A percentile compares a stretch with the other conserved stretches of the same genome.
Conservation (phyloP, 2,888 invertebrate genomes). For the Drosophila paracracens region DNA sequence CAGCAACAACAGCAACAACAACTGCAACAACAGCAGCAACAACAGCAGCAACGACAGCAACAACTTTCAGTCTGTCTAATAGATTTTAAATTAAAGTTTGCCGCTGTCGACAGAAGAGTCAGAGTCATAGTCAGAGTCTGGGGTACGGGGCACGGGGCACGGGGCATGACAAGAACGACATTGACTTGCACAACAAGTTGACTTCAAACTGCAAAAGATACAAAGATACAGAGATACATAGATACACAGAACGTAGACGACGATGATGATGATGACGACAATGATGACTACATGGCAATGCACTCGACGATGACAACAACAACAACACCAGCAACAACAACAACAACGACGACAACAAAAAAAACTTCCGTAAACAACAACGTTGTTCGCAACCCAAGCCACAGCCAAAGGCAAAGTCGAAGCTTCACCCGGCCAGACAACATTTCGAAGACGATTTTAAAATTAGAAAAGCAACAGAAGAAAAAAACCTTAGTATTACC, state of each 20-base stretch:
- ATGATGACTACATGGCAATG: constrained; percentile 74
- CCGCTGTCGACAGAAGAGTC: constrained; percentile 57
- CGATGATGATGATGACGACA: constrained; percentile 36
- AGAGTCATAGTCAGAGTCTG: not conserved
- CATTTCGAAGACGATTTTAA: constrained; percentile 76
- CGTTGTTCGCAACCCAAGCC: constrained; percentile 25
- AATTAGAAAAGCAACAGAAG: constrained; percentile 71
- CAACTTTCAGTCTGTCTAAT: constrained; percentile 65
- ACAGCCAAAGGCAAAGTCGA: constrained; percentile 51
- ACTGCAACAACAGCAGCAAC: not conserved
- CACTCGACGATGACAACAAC: constrained; percentile 62
- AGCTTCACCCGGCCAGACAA: constrained; percentile 60
- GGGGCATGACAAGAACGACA: constrained; percentile 48
- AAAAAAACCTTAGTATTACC: constrained; percentile 36
- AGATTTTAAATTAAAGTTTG: constrained; percentile 77
- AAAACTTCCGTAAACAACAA: constrained; percentile 79
- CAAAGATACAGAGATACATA: constrained; percentile 40
- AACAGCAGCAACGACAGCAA: constrained; percentile 10
- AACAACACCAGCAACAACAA: constrained; percentile 10
- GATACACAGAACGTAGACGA: constrained; percentile 52
- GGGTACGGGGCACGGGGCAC: not conserved
- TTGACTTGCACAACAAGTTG: constrained; percentile 75
- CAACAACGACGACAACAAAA: constrained; percentile 22
- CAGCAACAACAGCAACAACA: constrained; percentile 22
- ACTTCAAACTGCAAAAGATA: constrained; percentile 65